These are phyloP conservation scores for Astropecten irregularis DNA, from an alignment of 53 echinoderm and acorn worm genomes.

Conservation along the genomic window DNA sequence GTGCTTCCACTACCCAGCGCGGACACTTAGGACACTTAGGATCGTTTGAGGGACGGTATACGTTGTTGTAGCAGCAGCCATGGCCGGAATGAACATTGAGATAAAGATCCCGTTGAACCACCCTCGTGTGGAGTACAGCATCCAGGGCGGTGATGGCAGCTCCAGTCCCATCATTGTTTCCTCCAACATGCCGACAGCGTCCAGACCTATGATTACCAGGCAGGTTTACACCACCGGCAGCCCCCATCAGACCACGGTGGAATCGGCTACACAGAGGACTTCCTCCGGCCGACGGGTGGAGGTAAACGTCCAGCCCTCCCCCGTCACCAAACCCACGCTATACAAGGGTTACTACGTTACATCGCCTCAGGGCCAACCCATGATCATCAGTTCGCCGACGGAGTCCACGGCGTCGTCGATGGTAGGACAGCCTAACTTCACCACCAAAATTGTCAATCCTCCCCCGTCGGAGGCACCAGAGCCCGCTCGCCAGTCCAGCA, in stretches of 20 bases:
- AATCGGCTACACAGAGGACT: conserved; percentile 70
- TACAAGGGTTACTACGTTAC: conserved; percentile 93
- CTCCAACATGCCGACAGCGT: conserved; percentile 53
- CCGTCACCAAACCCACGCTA: conserved; percentile 54
- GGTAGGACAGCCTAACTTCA: background rate
- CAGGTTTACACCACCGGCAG: conserved; percentile 55
- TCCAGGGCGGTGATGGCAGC: conserved; percentile 50
- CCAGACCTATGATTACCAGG: conserved; percentile 61
- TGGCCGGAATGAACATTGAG: conserved; percentile 88
- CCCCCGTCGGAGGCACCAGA: background rate
- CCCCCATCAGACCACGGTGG: conserved; percentile 61
- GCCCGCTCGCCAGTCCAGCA: conserved; percentile 81
- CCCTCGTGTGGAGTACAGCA: conserved; percentile 88
- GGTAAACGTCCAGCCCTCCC: conserved; percentile 54
- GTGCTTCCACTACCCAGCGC: no score
- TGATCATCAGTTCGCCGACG: conserved; percentile 45
- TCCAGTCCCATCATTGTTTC: conserved; percentile 68
- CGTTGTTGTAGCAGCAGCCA: no score
- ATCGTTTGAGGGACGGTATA: no score
- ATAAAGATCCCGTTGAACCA: conserved; percentile 86
- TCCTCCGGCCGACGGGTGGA: conserved; percentile 64
- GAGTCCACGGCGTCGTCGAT: conserved; percentile 1
- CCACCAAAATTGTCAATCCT: background rate
- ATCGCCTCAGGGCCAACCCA: conserved; percentile 62
- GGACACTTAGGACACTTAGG: no score